These are phyloP conservation scores for Microctenopoma steveboyesi DNA, from an alignment of 2,797 vertebrate species.

Conservation along the genomic window DNA sequence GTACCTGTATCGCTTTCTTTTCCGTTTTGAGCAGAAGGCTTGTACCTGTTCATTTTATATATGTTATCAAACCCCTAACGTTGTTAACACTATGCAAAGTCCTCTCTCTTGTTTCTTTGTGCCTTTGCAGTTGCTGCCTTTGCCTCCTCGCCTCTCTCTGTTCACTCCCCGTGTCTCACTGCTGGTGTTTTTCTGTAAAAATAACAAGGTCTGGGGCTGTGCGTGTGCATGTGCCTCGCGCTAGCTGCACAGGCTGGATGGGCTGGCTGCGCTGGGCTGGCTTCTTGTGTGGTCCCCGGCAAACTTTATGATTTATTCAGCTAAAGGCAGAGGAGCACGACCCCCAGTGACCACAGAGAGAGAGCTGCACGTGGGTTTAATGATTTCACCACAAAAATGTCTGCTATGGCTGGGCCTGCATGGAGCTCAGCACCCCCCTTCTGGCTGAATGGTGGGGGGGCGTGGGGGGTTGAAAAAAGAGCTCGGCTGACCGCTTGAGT, in stretches of 20 bases:
- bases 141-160: conserved; percentile 48
- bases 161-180: conserved; percentile 63
- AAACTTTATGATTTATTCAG: conserved; percentile 99
- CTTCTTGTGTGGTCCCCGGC: conserved; percentile 99
- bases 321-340: conserved; percentile 99
- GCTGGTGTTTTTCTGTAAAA: conserved; percentile 84
- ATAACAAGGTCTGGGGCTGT: conserved; percentile 89
- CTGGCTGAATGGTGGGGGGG: conserved; percentile 51
- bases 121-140: conserved; percentile 32
- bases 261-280: conserved; percentile 71
- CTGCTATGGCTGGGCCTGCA: conserved; percentile 95
- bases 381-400: conserved; percentile 99
- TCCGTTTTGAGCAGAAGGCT: conserved; percentile 6
- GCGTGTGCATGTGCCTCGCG: conserved; percentile 76
- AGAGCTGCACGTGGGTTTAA: conserved; percentile 99
- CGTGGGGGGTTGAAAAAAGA: conserved; percentile 60
- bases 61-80: conserved; percentile 4
- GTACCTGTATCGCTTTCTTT: neutral
- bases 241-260: conserved; percentile 74
- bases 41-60: neutral
- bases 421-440: conserved; percentile 61
- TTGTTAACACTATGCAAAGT: conserved; percentile 12
- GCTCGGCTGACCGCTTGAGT: conserved; percentile 73
- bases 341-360: conserved; percentile 99
- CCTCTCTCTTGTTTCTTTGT: conserved; percentile 40